Conservation (phyloP, 2,888 invertebrate species). For the Sinopyrophorus schimmeli region DNA sequence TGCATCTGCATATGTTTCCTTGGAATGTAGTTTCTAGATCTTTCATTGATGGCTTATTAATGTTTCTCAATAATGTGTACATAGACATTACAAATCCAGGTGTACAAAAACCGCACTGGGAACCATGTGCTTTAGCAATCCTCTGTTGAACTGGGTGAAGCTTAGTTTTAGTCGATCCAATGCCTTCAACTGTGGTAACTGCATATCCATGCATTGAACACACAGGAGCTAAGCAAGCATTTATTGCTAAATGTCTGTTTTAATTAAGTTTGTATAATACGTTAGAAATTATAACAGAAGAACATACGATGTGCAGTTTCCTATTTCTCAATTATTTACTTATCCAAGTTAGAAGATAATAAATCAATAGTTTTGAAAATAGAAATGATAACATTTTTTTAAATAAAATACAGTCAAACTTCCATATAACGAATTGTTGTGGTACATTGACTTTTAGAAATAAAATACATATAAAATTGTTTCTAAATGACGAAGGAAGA, state of each 20-base stretch:
- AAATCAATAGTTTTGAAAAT: no score
- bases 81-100: constrained; percentile 98
- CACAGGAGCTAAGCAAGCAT: constrained; percentile 89
- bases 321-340: no score
- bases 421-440: no score
- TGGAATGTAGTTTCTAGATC: constrained; percentile 82
- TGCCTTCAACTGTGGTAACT: constrained; percentile 92
- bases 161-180: constrained; percentile 77
- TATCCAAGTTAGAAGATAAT: no score
- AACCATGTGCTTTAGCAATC: constrained; percentile 87
- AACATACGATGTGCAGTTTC: no score
- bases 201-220: constrained; percentile 86
- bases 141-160: constrained; percentile 88
- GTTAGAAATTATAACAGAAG: no score
- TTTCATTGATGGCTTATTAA: constrained; percentile 71
- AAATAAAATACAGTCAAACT: no score
- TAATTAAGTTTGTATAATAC: no score
- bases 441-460: no score
- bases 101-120: constrained; percentile 83
- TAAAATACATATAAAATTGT: no score
- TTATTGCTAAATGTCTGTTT: constrained; percentile 76
- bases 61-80: constrained; percentile 82
- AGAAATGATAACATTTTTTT: no score
- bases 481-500: no score
- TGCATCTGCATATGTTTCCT: constrained; percentile 88